These are phyloP conservation scores for Egretta garzetta DNA, from an alignment of 2,113 vertebrate species.

Conservation along the genomic window DNA sequence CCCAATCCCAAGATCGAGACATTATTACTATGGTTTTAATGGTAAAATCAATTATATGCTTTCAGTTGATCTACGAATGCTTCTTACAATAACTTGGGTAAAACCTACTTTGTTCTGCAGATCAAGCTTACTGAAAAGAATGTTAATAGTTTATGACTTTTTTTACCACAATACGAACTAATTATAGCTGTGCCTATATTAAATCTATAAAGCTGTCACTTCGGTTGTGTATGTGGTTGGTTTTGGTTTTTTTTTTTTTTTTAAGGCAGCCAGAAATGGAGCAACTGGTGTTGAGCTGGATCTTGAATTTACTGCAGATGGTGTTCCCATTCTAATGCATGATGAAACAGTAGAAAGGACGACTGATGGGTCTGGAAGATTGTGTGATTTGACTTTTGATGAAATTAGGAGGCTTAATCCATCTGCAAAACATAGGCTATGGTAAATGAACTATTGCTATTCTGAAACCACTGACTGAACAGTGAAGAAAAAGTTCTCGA, in stretches of 20 bases:
- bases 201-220: background rate
- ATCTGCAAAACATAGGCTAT: slow-evolving; percentile 88
- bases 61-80: background rate
- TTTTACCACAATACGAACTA: background rate
- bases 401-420: slow-evolving; percentile 87
- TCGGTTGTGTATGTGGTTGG: background rate
- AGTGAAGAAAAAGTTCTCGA: background rate
- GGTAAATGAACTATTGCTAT: slow-evolving; percentile 70
- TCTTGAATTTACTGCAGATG: slow-evolving; percentile 91
- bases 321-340: slow-evolving; percentile 92
- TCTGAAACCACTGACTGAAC: background rate
- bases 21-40: background rate
- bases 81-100: background rate
- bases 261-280: slow-evolving; percentile 91
- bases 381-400: slow-evolving; percentile 83
- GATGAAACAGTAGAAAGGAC: slow-evolving; percentile 93
- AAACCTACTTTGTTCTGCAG: background rate
- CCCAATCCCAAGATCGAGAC: background rate
- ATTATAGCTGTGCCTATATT: background rate
- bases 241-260: background rate
- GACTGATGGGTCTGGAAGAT: slow-evolving; percentile 87
- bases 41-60: background rate
- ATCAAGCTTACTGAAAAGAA: background rate
- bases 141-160: background rate
- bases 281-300: slow-evolving; percentile 93